A percentile compares a stretch with the other conserved stretches of the same genome.
These are phyloP conservation scores for Villa cingulata DNA, from an alignment of 2,888 invertebrate species.

Conservation along the genomic window DNA sequence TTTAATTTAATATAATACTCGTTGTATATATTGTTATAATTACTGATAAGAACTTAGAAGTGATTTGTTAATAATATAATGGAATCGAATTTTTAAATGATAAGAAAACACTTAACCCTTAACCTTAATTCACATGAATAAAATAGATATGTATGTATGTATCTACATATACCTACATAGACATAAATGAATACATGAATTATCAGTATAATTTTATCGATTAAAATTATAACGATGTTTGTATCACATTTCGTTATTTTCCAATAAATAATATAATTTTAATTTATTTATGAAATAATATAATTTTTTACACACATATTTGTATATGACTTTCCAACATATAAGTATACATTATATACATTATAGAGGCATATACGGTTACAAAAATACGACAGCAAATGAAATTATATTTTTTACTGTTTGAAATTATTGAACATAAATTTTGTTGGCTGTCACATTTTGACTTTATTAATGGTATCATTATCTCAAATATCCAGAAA, in stretches of 20 bases:
- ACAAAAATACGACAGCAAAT: too few species aligned
- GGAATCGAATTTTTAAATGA: conserved; percentile 1
- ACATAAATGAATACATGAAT: too few species aligned
- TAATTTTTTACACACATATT: too few species aligned
- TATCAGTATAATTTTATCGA: too few species aligned
- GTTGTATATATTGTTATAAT: background rate
- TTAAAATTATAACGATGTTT: background rate
- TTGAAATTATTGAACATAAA: conserved; percentile 1
- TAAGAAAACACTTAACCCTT: conserved; percentile 10
- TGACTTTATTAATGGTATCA: conserved; percentile 9
- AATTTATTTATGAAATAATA: background rate
- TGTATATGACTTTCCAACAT: too few species aligned
- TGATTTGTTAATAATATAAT: conserved; percentile 5
- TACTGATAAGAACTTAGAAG: conserved; percentile 7
- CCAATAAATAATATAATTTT: background rate
- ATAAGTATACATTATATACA: too few species aligned
- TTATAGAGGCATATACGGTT: too few species aligned
- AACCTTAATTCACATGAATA: background rate
- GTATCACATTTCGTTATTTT: background rate
- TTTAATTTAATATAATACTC: too few species aligned
- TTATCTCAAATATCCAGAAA: conserved; percentile 13
- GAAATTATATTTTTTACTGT: too few species aligned
- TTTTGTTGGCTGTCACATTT: conserved; percentile 6
- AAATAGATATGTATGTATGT: too few species aligned
- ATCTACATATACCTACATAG: too few species aligned